phyloP scores from a whole-genome alignment of 2,797 vertebrate species.

The Sebastes variabilis region DNA sequence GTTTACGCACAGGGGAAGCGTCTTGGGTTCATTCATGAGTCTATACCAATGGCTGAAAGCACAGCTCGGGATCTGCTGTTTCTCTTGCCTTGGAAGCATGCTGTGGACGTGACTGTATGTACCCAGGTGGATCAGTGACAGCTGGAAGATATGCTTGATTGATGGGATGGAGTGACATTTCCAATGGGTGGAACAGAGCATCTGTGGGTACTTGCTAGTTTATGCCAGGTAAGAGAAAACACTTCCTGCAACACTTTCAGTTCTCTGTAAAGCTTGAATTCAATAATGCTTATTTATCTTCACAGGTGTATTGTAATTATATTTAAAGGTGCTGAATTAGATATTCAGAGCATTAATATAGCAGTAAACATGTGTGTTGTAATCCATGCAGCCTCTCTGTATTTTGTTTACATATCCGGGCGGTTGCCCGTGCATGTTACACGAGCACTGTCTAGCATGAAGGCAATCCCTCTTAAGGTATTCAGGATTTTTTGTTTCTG shows the following conservation, averaged over 20 bases:
- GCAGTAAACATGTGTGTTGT: neutral
- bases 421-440: too few species aligned
- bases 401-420: too few species aligned
- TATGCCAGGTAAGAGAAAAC: slow-evolving; percentile 70
- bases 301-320: neutral
- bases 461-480: neutral
- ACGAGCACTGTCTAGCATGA: neutral
- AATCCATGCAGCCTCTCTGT: too few species aligned
- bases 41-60: neutral
- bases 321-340: neutral
- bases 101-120: neutral
- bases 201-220: slow-evolving; percentile 64
- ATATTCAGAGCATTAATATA: neutral
- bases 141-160: neutral
- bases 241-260: neutral
- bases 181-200: slow-evolving; percentile 58
- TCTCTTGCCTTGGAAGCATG: neutral
- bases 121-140: slow-evolving; percentile 20
- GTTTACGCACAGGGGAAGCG: slow-evolving; percentile 42
- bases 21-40: slow-evolving; percentile 14
- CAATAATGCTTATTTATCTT: neutral
- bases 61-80: neutral
- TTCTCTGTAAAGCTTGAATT: neutral
- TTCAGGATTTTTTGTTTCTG: neutral
- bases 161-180: slow-evolving; percentile 49